Evolutionary conservation across 2,797 vertebrate genomes (phyloP).

Genomic region (Premnoplex brunnescens): DNA sequence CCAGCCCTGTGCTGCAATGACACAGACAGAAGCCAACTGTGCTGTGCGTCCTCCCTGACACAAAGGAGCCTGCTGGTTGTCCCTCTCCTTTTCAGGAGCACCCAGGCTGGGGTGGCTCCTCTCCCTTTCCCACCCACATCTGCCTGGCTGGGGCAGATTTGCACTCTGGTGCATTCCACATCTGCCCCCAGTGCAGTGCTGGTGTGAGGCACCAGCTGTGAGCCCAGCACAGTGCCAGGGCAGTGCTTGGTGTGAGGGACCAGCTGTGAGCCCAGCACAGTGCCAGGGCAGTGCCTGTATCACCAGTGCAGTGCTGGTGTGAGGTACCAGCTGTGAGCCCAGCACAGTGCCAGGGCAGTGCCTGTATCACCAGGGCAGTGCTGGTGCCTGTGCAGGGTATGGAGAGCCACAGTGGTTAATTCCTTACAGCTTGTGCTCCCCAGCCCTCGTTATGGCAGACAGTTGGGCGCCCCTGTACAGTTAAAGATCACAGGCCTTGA

Average conservation of each 20-base stretch:
- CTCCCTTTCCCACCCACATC: not conserved
- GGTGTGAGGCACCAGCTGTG: not conserved
- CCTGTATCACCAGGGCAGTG: not conserved
- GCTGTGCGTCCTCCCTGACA: not conserved
- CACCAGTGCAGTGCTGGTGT: not conserved
- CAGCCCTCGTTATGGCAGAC: slow-evolving; percentile 87
- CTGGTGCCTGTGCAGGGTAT: not conserved
- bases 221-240: too few species aligned
- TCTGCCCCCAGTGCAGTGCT: not conserved
- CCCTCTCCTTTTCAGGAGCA: not conserved
- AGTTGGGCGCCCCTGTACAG: slow-evolving; percentile 95
- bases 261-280: too few species aligned
- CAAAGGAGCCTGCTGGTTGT: not conserved
- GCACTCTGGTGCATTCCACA: not conserved
- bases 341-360: not conserved
- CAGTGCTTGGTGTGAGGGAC: not conserved
- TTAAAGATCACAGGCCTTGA: slow-evolving; percentile 96
- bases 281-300: not conserved
- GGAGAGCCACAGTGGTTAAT: slow-evolving; percentile 80
- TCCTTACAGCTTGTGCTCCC: slow-evolving; percentile 89
- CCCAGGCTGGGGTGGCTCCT: not conserved
- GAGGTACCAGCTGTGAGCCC: too few species aligned
- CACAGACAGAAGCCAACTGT: not conserved
- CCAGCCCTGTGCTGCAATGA: not conserved
- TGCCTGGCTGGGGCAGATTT: not conserved